Conservation (phyloP, 2,113 vertebrate genomes). For the Labrus mixtus region DNA sequence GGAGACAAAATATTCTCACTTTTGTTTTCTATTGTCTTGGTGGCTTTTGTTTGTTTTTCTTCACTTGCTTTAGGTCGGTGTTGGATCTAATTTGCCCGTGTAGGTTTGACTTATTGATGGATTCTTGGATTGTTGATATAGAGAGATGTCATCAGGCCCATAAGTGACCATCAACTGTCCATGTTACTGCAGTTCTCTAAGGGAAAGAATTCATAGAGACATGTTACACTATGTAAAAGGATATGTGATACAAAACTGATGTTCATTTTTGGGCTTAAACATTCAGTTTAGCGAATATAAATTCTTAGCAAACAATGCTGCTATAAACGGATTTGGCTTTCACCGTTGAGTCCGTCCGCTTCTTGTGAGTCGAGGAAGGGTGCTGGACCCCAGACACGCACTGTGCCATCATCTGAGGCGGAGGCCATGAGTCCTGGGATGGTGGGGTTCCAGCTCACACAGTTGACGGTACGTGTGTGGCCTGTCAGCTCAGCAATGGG, state of each 20-base stretch:
- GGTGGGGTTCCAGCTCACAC: constrained; percentile 99
- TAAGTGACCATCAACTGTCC: constrained; percentile 99
- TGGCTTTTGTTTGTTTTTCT: constrained; percentile 51
- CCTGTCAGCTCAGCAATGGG: constrained; percentile 98
- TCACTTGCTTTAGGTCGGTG: constrained; percentile 58
- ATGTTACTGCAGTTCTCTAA: constrained; percentile 99
- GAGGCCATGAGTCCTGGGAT: constrained; percentile 98
- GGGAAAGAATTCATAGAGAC: constrained; percentile 11
- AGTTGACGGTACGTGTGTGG: constrained; percentile 98
- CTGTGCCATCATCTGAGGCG: constrained; percentile 97
- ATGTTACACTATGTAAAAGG: too few species aligned
- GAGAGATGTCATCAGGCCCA: constrained; percentile 89
- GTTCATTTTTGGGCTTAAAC: too few species aligned
- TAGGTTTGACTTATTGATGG: constrained; percentile 48
- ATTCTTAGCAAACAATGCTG: not conserved
- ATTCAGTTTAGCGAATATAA: too few species aligned
- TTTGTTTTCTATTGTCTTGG: constrained; percentile 63
- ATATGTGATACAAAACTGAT: too few species aligned
- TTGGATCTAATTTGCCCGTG: constrained; percentile 58
- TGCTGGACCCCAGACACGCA: constrained; percentile 98
- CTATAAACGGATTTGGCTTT: not conserved
- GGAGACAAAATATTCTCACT: constrained; percentile 51
- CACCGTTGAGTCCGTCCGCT: constrained; percentile 89
- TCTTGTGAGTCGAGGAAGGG: constrained; percentile 95
- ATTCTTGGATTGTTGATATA: constrained; percentile 73